Conservation (phyloP, 1,140 invertebrate species). For the Polyergus mexicanus region DNA sequence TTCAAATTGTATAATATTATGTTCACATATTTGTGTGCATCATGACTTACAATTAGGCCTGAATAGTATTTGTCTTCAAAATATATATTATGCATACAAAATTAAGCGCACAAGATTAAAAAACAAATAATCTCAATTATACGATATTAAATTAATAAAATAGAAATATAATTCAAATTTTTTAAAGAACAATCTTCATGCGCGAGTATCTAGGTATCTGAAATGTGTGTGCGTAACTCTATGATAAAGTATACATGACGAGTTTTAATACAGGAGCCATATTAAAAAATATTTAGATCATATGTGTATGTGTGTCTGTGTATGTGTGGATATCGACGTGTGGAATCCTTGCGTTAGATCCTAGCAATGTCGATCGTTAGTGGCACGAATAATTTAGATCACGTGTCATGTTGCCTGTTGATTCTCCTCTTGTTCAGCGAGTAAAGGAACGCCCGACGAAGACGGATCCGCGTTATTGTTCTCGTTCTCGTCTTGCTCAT, state of each 20-base stretch:
- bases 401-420: constrained; percentile 77
- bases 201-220: neutral
- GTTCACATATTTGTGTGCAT: neutral
- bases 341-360: constrained; percentile 8
- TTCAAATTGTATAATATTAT: neutral
- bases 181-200: neutral
- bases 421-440: constrained; percentile 76
- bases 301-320: neutral
- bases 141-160: neutral
- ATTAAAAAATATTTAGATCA: constrained; percentile 70
- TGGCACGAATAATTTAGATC: constrained; percentile 3
- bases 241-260: constrained; percentile 7
- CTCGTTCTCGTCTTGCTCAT: constrained; percentile 84
- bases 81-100: neutral
- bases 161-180: neutral
- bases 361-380: neutral
- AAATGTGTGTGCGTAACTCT: neutral
- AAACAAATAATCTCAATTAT: neutral
- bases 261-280: constrained; percentile 42
- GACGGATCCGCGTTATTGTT: constrained; percentile 57
- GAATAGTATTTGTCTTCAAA: neutral
- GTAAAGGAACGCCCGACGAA: constrained; percentile 30
- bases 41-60: neutral
- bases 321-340: constrained; percentile 27
- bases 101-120: neutral